phyloP scores from a whole-genome alignment of 2,113 vertebrate genomes.

The Tupaia tana region DNA sequence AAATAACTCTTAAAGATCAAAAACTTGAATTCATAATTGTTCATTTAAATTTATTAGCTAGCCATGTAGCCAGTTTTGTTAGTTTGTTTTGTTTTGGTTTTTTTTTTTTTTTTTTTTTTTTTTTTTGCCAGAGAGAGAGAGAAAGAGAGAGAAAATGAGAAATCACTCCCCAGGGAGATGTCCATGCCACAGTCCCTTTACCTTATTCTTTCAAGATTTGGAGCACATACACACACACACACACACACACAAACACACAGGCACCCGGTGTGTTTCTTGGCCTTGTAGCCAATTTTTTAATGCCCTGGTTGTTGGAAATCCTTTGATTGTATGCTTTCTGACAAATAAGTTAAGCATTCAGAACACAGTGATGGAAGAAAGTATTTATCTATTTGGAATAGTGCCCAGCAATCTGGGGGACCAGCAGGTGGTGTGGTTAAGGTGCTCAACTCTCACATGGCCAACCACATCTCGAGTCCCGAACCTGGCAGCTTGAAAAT shows the following conservation, averaged over 20 bases:
- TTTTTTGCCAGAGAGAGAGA: too few species aligned
- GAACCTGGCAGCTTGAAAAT: too few species aligned
- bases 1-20: constrained; percentile 39
- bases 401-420: not conserved
- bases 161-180: too few species aligned
- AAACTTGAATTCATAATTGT: constrained; percentile 15
- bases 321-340: constrained; percentile 17
- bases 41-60: constrained; percentile 56
- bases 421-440: too few species aligned
- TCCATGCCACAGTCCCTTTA: too few species aligned
- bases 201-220: too few species aligned
- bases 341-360: constrained; percentile 41
- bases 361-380: not conserved
- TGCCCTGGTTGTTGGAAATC: not conserved
- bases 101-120: too few species aligned
- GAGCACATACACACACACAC: fast-evolving
- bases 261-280: not conserved
- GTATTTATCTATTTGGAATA: not conserved
- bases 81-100: too few species aligned
- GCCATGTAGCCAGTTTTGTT: not conserved
- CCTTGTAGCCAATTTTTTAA: constrained; percentile 7
- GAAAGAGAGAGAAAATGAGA: too few species aligned
- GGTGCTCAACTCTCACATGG: too few species aligned
- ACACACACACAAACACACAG: too few species aligned
- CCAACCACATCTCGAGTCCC: too few species aligned